Percentiles rank a stretch among this genome's conserved stretches.
Conservation (phyloP, 1,140 invertebrate genomes). For the Ladona fulva region DNA sequence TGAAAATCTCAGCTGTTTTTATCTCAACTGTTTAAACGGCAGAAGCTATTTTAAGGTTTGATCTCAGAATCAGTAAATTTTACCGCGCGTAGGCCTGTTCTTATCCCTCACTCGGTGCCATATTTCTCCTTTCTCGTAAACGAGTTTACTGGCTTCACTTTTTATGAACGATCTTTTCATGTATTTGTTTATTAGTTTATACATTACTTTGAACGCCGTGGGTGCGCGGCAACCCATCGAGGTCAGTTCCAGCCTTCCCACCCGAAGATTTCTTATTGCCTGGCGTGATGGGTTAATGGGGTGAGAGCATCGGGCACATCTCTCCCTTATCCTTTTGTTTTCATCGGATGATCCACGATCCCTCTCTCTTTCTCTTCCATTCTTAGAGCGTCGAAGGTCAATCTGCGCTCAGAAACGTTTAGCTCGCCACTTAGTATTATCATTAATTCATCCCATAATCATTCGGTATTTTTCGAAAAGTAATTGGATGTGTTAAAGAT, state of each 20-base stretch:
- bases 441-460: no score
- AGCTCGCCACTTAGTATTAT: no score
- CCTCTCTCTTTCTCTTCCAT: no score
- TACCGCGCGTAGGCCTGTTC: no score
- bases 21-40: no score
- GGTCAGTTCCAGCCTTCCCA: no score
- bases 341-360: not conserved
- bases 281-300: conserved; percentile 1
- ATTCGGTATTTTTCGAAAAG: no score
- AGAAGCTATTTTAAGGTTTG: no score
- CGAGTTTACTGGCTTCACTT: not conserved
- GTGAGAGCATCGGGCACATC: not conserved
- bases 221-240: not conserved
- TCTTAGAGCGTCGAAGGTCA: not conserved
- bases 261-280: not conserved
- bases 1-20: no score
- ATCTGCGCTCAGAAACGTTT: no score
- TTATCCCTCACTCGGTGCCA: not conserved
- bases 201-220: not conserved
- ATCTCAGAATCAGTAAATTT: no score
- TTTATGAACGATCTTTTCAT: not conserved
- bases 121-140: not conserved
- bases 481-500: no score
- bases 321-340: not conserved
- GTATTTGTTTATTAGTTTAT: not conserved